Base-by-base conservation (phyloP, 1,140 invertebrate species). In the Calycopis cecrops region DNA sequence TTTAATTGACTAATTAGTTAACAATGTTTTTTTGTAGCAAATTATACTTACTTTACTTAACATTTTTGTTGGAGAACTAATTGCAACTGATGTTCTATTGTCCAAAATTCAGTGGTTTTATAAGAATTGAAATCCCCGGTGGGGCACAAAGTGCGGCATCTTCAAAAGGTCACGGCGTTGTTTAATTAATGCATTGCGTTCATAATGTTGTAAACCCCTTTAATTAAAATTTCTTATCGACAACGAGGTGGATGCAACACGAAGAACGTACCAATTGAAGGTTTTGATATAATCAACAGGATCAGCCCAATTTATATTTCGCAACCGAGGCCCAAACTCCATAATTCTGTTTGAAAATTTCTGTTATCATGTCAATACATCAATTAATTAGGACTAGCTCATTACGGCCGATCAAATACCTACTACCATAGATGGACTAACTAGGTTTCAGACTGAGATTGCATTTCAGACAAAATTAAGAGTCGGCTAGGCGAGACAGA, bases 51-150 rank as follows among this genome's bases (percentile, higher is more conserved):
- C 83, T 79, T 79, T 81, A 57, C 75, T 57, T 63, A 86, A 79
- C 83, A 86, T 86, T 81, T 83, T 78, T 73, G 57, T 71, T 65
- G 67, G 68, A 73, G 74, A 59, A 65, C 73, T 63, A 68, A 73
- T 65, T 62, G 69, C 77, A 69, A 78, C 74, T 86, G 74, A 77
- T 73, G 79, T 81, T 73, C 70, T 63, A 72, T 64, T 73, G 71
- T 74, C 74, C 67, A 73, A 52, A 63, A 61, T 58, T 66, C 55
- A 71, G 77, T 72, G 73, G 74, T 86, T 86, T 86, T 86, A 84
- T 86, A 86, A 82, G 77, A 81, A 73, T 72, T 71, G 60, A 66
- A 55, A 70, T 60, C 49, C 64, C 58, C 75, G 77, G 79, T 79
- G 80, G 74, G 77, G 80, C 70, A 72, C 60, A 65, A 70, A 73